A percentile compares a stretch with the other conserved stretches of the same genome.
phyloP scores from a whole-genome alignment of 2,888 invertebrate genomes.

The Petrophora chlorosata region DNA sequence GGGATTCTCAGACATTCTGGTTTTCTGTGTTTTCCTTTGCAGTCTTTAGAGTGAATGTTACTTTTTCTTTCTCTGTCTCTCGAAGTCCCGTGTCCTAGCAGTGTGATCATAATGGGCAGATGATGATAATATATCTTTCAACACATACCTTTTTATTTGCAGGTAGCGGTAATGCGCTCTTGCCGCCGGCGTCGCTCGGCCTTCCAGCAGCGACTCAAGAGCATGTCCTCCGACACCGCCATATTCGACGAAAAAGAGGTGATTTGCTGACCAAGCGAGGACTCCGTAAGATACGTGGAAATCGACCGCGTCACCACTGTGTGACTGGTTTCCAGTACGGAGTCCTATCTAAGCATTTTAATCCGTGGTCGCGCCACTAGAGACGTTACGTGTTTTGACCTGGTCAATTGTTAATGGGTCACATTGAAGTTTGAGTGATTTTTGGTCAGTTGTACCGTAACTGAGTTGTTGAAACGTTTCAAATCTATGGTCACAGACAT shows the following conservation, averaged over 20 bases:
- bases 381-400: conserved; percentile 12
- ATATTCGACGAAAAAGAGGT: conserved; percentile 94
- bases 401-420: conserved; percentile 45
- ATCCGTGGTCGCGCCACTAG: conserved; percentile 9
- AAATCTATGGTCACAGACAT: too few species aligned
- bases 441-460: neutral
- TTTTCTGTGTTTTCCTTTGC: too few species aligned
- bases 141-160: conserved; percentile 30
- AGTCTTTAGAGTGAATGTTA: too few species aligned
- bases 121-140: too few species aligned
- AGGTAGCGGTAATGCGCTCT: conserved; percentile 78
- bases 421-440: neutral
- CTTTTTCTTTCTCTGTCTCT: too few species aligned
- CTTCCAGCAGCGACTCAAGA: conserved; percentile 91
- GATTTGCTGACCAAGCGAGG: conserved; percentile 98
- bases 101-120: too few species aligned
- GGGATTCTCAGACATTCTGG: too few species aligned
- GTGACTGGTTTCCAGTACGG: conserved; percentile 85
- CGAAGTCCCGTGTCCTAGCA: too few species aligned
- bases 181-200: conserved; percentile 89
- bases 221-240: conserved; percentile 91
- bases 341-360: conserved; percentile 51
- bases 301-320: conserved; percentile 95
- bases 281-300: conserved; percentile 96
- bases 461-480: neutral